Conservation (phyloP, 2,888 invertebrate genomes). For the Gonocerus acuteangulatus region DNA sequence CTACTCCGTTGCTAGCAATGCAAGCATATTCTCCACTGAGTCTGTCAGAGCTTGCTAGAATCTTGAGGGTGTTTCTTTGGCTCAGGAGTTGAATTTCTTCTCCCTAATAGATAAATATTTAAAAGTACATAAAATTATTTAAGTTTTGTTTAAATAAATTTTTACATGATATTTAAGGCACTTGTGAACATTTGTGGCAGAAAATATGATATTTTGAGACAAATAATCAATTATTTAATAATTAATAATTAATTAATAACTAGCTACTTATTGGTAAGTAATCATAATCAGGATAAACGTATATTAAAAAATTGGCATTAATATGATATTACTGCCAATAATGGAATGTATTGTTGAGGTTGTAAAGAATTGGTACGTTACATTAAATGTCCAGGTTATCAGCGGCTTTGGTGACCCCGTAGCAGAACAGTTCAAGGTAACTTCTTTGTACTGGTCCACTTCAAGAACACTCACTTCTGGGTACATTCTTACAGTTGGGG, state of each 20-base stretch:
- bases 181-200: too few relatives aligned
- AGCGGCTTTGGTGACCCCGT: conserved; percentile 64
- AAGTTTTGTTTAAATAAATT: background rate
- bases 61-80: conserved; percentile 54
- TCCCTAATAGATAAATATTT: conserved; percentile 47
- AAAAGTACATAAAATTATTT: conserved; percentile 1
- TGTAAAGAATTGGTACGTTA: too few relatives aligned
- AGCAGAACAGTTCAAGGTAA: conserved; percentile 64
- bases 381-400: conserved; percentile 60
- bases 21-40: conserved; percentile 64
- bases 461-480: conserved; percentile 64
- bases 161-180: too few relatives aligned
- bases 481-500: conserved; percentile 59
- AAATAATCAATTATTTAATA: too few relatives aligned
- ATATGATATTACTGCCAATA: too few relatives aligned
- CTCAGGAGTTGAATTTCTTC: conserved; percentile 55
- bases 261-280: too few relatives aligned
- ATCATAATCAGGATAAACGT: too few relatives aligned
- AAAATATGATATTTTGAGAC: too few relatives aligned
- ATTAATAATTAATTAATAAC: too few relatives aligned
- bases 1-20: conserved; percentile 56
- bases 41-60: conserved; percentile 57
- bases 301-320: too few relatives aligned
- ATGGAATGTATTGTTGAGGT: too few relatives aligned
- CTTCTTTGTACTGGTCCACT: conserved; percentile 64